A percentile compares a stretch with the other conserved stretches of the same genome.
Evolutionary conservation across 2,888 invertebrate species (phyloP).

Genomic region (Reticulitermes lucifugus): DNA sequence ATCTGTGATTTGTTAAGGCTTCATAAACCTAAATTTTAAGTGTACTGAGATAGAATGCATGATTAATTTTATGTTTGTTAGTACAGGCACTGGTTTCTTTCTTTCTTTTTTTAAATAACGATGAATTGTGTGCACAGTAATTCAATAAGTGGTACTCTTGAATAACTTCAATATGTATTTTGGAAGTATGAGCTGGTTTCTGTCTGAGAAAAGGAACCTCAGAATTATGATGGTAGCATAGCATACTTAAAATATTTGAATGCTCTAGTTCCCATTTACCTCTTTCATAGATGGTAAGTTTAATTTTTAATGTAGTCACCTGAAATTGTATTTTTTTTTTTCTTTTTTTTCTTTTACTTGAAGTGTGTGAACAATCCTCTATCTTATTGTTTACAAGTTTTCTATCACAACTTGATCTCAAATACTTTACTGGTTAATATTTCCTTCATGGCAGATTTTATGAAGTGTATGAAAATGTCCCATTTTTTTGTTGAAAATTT

Average conservation of each 20-base stretch:
- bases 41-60: not conserved
- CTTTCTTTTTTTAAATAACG: not conserved
- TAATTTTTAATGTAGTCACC: too few species aligned
- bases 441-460: not conserved
- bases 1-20: not conserved
- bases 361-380: not conserved
- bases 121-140: not conserved
- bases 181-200: not conserved
- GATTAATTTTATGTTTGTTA: not conserved
- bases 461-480: conserved; percentile 3
- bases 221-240: too few species aligned
- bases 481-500: conserved; percentile 20
- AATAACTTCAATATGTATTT: not conserved
- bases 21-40: not conserved
- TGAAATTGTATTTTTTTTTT: not conserved
- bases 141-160: not conserved
- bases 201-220: not conserved
- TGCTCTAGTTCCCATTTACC: too few species aligned
- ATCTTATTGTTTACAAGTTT: not conserved
- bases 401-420: conserved; percentile 32
- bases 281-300: too few species aligned
- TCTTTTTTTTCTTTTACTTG: not conserved
- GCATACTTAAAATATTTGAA: too few species aligned
- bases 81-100: not conserved
- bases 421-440: conserved; percentile 1